Conservation (phyloP, 2,888 invertebrate genomes). For the Nezara viridula region DNA sequence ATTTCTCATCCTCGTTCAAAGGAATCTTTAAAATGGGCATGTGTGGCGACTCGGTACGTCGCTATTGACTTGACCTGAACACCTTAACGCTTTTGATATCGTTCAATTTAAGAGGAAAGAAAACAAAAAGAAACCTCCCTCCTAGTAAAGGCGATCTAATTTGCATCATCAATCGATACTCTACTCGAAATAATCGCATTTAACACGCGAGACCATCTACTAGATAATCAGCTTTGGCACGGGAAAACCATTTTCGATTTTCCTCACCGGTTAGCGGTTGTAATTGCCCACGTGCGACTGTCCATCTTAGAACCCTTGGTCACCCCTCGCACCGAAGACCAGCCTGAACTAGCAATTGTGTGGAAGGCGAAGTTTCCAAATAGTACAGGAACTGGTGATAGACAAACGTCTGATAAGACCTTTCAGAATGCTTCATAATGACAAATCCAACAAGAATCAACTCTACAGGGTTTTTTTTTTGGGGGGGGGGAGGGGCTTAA, state of each 20-base stretch:
- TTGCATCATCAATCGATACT: conserved; percentile 64
- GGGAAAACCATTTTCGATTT: conserved; percentile 55
- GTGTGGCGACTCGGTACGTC: background rate
- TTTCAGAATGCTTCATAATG: no score
- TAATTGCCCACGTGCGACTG: background rate
- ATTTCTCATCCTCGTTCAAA: no score
- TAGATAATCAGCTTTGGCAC: conserved; percentile 54
- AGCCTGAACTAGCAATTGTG: background rate
- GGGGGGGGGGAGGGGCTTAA: no score
- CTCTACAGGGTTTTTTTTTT: no score
- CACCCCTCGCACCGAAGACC: background rate
- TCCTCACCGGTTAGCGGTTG: background rate
- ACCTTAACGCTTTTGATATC: conserved; percentile 42
- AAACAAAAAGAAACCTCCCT: conserved; percentile 45
- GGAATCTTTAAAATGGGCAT: background rate
- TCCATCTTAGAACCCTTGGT: background rate
- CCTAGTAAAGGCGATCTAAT: conserved; percentile 59
- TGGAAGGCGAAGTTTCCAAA: background rate
- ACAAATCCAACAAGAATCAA: no score
- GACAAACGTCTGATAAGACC: no score
- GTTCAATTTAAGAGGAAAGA: conserved; percentile 19
- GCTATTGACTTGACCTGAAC: background rate
- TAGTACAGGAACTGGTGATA: no score
- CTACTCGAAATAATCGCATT: conserved; percentile 64
- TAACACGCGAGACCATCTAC: conserved; percentile 62